Evolutionary conservation across 2,113 vertebrate species (phyloP), one percentile per base, ranked within the genome.

Genomic region (Oxygymnocypris stewartii): DNA sequence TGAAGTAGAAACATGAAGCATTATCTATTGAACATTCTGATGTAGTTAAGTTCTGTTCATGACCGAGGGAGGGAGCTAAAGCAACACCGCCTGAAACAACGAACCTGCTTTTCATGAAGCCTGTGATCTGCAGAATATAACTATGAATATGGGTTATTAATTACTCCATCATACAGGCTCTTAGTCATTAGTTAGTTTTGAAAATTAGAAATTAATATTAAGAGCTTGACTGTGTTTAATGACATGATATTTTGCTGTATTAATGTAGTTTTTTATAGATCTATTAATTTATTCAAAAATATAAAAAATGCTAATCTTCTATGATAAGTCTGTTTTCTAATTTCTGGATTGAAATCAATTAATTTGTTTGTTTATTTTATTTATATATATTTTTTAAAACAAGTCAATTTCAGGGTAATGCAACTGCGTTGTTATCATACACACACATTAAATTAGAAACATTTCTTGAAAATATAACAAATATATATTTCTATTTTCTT

Each of bases 11-110:
- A 80, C 78, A 42, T 7, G 2, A 79, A n/a, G 35, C 7, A 4
- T 61, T 13, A 79, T 59, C 1, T 54, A 8, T 11, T 78, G 14
- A 59, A 76, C 49, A 14, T 25, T 49, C 57, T 77, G 16, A 65
- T 2, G 44, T 28, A 65, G 18, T 23, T 25, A 84, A 18, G 76
- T 76, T 65, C 54, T 59, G 65, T 23, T 44, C 79, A 20, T 88
- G 23, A 89, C 91, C 92, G 92, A 90, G 82, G 84, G 92, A 91
- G 92, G 90, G 92, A n/a, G 92, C 91, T 92, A 86, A 86, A 90
- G 88, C 54, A 85, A 40, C 83, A 83, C 54, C 37, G 16, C n/a
- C 20, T 51, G 10, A 75, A 88, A 92, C 63, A 81, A 90, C 67
- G n/a, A 31, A 79, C 35, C 59, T 83, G 69, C 37, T 37, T 76